Percentiles rank a stretch among this genome's conserved stretches.
Conservation (phyloP, 2,888 invertebrate genomes). For the Cheilosia urbana region DNA sequence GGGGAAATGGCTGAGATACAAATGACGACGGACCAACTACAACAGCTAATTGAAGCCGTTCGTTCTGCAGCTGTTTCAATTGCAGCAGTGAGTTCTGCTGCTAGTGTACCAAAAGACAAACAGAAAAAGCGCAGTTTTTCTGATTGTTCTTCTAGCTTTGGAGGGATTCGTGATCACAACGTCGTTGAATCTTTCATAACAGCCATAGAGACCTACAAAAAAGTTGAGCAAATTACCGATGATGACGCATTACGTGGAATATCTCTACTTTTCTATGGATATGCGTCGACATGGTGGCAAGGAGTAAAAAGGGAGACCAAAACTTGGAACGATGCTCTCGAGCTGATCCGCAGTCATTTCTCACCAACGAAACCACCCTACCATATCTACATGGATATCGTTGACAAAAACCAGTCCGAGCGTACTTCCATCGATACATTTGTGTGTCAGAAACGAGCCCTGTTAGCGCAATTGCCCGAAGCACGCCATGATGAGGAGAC, state of each 20-base stretch:
- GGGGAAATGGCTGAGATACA: conserved; percentile 77
- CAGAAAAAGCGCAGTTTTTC: conserved; percentile 79
- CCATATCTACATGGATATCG: conserved; percentile 82
- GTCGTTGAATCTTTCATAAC: conserved; percentile 81
- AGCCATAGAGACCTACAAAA: conserved; percentile 80
- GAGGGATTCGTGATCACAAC: conserved; percentile 80
- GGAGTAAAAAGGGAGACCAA: conserved; percentile 81
- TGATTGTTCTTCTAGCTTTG: conserved; percentile 78
- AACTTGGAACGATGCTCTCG: conserved; percentile 80
- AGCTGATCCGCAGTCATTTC: conserved; percentile 81
- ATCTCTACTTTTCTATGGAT: conserved; percentile 76
- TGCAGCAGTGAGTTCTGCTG: conserved; percentile 61
- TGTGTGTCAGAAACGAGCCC: conserved; percentile 80
- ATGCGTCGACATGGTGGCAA: conserved; percentile 79
- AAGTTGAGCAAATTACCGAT: conserved; percentile 80
- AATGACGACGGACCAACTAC: conserved; percentile 81
- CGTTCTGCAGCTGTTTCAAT: conserved; percentile 76
- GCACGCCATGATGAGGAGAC: conserved; percentile 51
- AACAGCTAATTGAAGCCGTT: conserved; percentile 80
- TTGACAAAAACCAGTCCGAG: conserved; percentile 79
- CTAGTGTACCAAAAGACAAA: conserved; percentile 30
- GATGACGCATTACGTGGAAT: conserved; percentile 81
- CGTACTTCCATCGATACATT: conserved; percentile 79
- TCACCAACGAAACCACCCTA: conserved; percentile 81
- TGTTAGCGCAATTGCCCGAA: conserved; percentile 59